Evolutionary conservation across 1,140 invertebrate genomes (phyloP), one percentile per base, ranked within the genome.

Genomic region (Drosophila mojavensis): DNA sequence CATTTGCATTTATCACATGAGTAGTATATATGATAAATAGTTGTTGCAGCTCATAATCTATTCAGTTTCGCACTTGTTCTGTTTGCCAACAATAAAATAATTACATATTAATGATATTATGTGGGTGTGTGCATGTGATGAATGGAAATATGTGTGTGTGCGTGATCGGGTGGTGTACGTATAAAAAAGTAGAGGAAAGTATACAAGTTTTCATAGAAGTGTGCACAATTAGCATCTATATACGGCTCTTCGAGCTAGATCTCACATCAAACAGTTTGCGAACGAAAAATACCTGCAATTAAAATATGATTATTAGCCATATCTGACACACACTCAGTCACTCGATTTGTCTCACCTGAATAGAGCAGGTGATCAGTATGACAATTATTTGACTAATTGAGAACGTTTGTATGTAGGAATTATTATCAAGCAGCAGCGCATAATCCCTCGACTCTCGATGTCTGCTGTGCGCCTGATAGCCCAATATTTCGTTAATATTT

Each of bases 371-470:
- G 1, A 94, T 93, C 26, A 96, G 92, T 74, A 98, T 96, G 3
- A 98, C 95, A n/a, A 95, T 50, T 69, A 98, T 97, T 93, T 98
- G 97, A 36, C 95, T 93, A 4, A 98, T 81, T 0, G 97, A 98
- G 97, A 97, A 98, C 54, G 94, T 95, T 76, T 96, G 94, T 4
- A 99, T 96, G 91, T 98, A 98, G 4, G 93, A 93, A 90, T 98
- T 97, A 91, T 98, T 99, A 75, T 96, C 96, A 24, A 94, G 78
- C 7, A 98, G 93, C 51, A 98, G 92, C 91, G 97, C 97, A 81
- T 95, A 96, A 92, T 98, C 97, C 63, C 96, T 93, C 10, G 95
- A 95, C 91, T 98, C 96, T 61, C 95, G 94, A 63, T 96, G 95
- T 77, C 96, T 93, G 24, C 95, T 95, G 79, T 96, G 94, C 81